Percentiles rank a stretch among this genome's conserved stretches.
These are phyloP conservation scores for Acanthornis magna DNA, from an alignment of 2,797 vertebrate genomes.

Conservation along the genomic window DNA sequence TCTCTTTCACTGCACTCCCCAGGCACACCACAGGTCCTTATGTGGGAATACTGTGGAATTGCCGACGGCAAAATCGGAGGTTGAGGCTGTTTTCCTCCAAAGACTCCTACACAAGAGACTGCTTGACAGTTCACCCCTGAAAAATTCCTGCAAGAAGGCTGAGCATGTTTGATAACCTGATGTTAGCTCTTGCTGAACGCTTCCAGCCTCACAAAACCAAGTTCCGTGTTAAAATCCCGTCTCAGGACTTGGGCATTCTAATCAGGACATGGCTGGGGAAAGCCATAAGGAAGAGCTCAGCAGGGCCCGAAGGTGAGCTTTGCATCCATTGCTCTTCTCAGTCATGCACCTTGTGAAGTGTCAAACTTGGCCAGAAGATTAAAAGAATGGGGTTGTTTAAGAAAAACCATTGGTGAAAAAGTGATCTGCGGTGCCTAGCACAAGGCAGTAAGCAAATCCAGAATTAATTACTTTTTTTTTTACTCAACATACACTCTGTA, in stretches of 20 bases:
- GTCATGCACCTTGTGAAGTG: neutral
- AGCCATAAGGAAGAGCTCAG: neutral
- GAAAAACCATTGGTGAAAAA: neutral
- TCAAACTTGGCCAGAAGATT: neutral
- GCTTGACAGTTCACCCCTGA: neutral
- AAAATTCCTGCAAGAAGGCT: neutral
- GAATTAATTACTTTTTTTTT: neutral
- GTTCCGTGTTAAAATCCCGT: neutral
- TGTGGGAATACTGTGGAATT: neutral
- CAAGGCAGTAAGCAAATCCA: neutral
- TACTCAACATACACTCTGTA: neutral
- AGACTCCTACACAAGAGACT: neutral
- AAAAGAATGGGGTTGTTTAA: neutral
- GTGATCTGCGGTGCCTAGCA: neutral
- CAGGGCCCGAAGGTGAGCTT: rapidly evolving
- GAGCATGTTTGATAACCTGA: neutral
- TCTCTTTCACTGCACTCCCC: neutral
- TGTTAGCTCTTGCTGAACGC: neutral
- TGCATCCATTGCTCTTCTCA: neutral
- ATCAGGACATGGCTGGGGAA: neutral
- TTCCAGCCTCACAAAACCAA: neutral
- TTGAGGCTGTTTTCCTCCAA: neutral
- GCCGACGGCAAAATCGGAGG: neutral
- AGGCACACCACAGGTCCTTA: neutral
- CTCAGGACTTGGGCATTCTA: neutral